Evolutionary conservation across 2,797 vertebrate species (phyloP), one percentile per base, ranked within the genome.

Genomic region (Gastrophryne carolinensis): DNA sequence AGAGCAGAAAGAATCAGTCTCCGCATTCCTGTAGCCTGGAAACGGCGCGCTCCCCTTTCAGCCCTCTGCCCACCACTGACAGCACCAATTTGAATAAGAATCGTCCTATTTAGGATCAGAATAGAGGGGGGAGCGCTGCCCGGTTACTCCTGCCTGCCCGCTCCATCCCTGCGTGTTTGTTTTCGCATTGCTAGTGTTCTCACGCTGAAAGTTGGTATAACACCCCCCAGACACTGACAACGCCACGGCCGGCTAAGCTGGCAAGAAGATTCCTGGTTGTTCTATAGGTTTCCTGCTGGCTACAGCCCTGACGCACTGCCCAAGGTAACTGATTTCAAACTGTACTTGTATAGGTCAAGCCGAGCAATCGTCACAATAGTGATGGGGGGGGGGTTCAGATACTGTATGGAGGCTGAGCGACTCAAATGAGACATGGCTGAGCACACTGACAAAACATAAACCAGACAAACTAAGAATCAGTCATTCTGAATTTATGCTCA

Each of bases 21-120:
- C 84, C 87, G 87, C 91, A 92, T 92, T 92, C 91, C 90, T 86
- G 87, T 89, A 89, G 91, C 91, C 83, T 90, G 83, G 91, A 90
- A 83, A 92, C 91, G 85, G 81, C 79, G 70, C 78, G 82, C 87
- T 85, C 87, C 84, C 88, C 92, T 95, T 95, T 93, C 87, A 92
- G 73, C 69, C 82, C 65, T 74, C 86, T 86, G 84, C 88, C 91
- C 95, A 94, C 92, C 87, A 87, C 89, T 92, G 92, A 93, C 92
- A 90, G 90, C 81, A 63, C 79, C 81, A 85, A 93, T 96, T 96
- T 95, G 92, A 95, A 96, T 96, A 92, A 94, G 91, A 95, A 95
- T 95, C 80, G 84, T 83, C 89, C 83, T 84, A 80, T 80, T 83
- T 79, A 71, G 61, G 67, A 65, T 66, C 52, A 64, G 75, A 53